A percentile compares a stretch with the other conserved stretches of the same genome.
phyloP scores from a whole-genome alignment of 2,888 invertebrate genomes.

The Drosophila mimetica region DNA sequence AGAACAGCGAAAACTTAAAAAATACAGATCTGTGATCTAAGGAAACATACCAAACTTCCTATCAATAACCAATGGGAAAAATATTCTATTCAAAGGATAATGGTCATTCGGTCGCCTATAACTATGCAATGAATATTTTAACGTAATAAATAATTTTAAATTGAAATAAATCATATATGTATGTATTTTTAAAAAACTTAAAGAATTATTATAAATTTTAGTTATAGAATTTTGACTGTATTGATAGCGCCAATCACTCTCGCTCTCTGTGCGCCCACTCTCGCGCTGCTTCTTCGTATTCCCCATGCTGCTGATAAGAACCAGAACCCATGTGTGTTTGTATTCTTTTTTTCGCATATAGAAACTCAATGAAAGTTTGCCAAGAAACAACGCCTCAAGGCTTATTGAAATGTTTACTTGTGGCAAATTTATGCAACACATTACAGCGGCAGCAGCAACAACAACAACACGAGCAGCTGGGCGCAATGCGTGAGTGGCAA shows the following conservation, averaged over 20 bases:
- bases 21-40: too few species aligned
- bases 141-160: too few species aligned
- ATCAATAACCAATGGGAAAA: not conserved
- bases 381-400: constrained; percentile 67
- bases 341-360: constrained; percentile 59
- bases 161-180: too few species aligned
- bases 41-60: too few species aligned
- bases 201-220: not conserved
- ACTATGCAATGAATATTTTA: not conserved
- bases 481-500: constrained; percentile 7
- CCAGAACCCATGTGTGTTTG: constrained; percentile 42
- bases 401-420: constrained; percentile 66
- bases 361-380: constrained; percentile 76
- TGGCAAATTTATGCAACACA: constrained; percentile 50
- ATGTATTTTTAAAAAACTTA: not conserved
- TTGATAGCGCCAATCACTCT: constrained; percentile 36
- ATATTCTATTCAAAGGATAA: not conserved
- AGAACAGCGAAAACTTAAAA: too few species aligned
- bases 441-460: constrained; percentile 21
- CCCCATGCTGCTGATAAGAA: constrained; percentile 71
- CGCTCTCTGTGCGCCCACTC: constrained; percentile 35
- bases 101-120: not conserved
- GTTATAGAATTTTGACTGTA: constrained; percentile 29
- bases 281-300: constrained; percentile 24
- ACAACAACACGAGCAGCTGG: constrained; percentile 32